Evolutionary conservation across 2,888 invertebrate species (phyloP), one percentile per base, ranked within the genome.

Genomic region (Exocentrus adspersus): DNA sequence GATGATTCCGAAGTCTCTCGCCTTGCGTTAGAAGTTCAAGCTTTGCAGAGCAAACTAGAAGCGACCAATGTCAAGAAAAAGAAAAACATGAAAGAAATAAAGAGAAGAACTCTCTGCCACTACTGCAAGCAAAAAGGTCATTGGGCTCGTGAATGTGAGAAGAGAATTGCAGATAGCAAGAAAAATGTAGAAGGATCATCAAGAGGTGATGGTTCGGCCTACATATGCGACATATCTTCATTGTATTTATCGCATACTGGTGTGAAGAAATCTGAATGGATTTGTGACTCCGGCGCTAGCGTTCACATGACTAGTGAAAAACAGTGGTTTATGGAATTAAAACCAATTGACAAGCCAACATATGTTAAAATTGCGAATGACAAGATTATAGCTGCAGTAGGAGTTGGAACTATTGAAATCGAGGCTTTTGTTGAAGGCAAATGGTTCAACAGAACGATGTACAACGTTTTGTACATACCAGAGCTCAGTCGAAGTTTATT

Each of bases 201-300:
- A n/a, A n/a, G n/a, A n/a, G n/a, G 37, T 37, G 19, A 12, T 21
- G 19, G n/a, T 12, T 5, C 43, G 10, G 52, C 62, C 2, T 62
- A 65, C 41, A 43, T 60, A 10, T 60, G 64, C 24, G 59, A 65
- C 19, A 45, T 68, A 2, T 62, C 60, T 57, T 58, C 12, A 5
- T 37, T 37, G 12, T 19, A 46, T 1, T 20, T 20, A 20, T 19
- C 21, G 10, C 9, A 12, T 6, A 37, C 56, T 1, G 60, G 54
- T n/a, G 43, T 37, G 16, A 58, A 65, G 9, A 16, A 19, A 24
- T 58, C 64, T 0, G 60, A 68, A 30, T 74, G 72, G 71, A 67
- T 72, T 28, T 69, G 67, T 57, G 72, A 73, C 67, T 73, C 72
- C 19, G 70, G 74, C 50, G 72, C 71, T 0, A 72, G 67, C 19